Base-by-base conservation (phyloP, 1,140 invertebrate genomes). In the Drosophila sp. region DNA sequence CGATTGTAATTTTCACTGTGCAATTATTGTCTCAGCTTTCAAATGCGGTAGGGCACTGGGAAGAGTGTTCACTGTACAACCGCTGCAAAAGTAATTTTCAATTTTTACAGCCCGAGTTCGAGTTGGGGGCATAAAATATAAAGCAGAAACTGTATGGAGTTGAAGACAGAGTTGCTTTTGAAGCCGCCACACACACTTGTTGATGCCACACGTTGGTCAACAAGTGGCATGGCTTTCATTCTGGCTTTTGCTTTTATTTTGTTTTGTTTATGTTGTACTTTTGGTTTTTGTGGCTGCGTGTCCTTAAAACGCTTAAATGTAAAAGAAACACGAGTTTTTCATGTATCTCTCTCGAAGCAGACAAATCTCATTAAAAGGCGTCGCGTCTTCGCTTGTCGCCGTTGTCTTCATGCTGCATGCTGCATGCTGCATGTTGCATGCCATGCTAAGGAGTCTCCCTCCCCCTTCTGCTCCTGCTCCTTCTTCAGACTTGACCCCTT, bases 341-440 rank as follows among this genome's bases (percentile, higher is more conserved):
- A 82, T 86, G 78, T 87, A 69, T 72, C 18, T 50, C 14, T 40
- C 41, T 57, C 54, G 63, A n/a, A 29, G 78, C 82, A 89, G 82
- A 87, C 82, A 87, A 87, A 87, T 89, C 82, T 87, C 82, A 87
- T 87, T 87, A 87, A 87, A 89, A 89, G 82, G 83, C 82, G 82
- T 89, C 82, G 82, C 74, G 61, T 78, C 80, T 72, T 72, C 58
- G 58, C 58, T 62, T 43, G 63, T 40, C 66, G 46, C 43, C 54
- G 11, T 48, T 53, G 53, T 41, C 53, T 59, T 13, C 25, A n/a
- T 29, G 25, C 29, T 53, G n/a, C 18, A 32, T 40, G 16, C 11
- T 13, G 43, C 43, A 21, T 21, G 21, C 21, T n/a, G n/a, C 18
- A 32, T 40, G 16, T 11, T 13, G 43, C 43, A 21, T 21, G 21